phyloP scores from a whole-genome alignment of 2,888 invertebrate genomes.

The Gastracanthus pulcherrimus region DNA sequence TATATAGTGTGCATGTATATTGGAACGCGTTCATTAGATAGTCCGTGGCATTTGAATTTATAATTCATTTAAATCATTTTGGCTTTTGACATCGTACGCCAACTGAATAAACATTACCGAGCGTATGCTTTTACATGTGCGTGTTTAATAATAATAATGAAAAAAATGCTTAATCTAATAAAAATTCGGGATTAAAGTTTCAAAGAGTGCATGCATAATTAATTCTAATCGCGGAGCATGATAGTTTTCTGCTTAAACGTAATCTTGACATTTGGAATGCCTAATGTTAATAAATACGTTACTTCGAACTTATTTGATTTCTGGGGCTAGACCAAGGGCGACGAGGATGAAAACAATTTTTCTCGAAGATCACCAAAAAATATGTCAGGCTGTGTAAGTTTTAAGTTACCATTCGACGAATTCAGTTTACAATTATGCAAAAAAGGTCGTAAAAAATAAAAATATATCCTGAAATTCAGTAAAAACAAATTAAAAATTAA shows the following conservation, averaged over 20 bases:
- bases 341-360: neutral
- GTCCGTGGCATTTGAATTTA: neutral
- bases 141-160: neutral
- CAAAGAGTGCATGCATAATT: constrained; percentile 28
- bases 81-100: neutral
- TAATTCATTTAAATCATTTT: constrained; percentile 22
- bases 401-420: too few species aligned
- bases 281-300: neutral
- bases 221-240: neutral
- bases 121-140: neutral
- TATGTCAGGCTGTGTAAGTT: too few species aligned
- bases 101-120: constrained; percentile 10
- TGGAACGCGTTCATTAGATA: neutral
- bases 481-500: too few species aligned
- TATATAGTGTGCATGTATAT: neutral
- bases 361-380: neutral
- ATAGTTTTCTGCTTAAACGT: neutral
- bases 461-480: too few species aligned
- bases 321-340: neutral
- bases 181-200: constrained; percentile 18
- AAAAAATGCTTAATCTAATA: neutral
- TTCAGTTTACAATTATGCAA: too few species aligned
- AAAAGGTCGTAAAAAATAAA: too few species aligned
- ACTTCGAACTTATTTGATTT: neutral
- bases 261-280: constrained; percentile 13